These are phyloP conservation scores for Emmelina monodactyla DNA, from an alignment of 2,888 invertebrate species.

Conservation along the genomic window DNA sequence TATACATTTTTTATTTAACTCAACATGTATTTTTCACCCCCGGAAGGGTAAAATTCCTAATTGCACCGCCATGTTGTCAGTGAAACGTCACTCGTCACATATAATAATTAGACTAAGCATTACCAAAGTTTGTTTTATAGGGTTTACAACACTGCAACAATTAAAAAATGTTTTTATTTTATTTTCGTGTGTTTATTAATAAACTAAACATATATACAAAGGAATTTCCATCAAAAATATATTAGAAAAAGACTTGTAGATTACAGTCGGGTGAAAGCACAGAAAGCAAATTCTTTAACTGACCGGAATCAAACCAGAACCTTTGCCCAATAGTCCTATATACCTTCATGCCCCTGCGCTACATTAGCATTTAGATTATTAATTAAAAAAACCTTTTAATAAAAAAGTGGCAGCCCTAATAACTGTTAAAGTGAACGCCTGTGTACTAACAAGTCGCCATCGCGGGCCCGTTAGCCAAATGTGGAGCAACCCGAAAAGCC, in stretches of 20 bases:
- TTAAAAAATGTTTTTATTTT: no score
- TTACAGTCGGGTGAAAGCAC: no score
- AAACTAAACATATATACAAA: no score
- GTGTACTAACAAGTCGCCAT: conserved; percentile 39
- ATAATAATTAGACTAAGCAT: conserved; percentile 33
- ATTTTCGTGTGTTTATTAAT: no score
- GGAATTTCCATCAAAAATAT: no score
- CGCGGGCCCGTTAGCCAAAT: conserved; percentile 52
- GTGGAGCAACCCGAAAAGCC: conserved; percentile 54
- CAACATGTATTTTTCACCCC: not conserved
- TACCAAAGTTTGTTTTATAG: conserved; percentile 28
- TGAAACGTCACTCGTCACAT: conserved; percentile 28
- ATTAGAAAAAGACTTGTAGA: no score
- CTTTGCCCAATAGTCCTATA: not conserved
- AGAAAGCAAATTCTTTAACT: no score
- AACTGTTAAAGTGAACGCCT: conserved; percentile 11
- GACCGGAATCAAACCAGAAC: no score
- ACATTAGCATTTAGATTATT: not conserved
- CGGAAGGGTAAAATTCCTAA: conserved; percentile 19
- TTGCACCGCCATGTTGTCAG: conserved; percentile 21
- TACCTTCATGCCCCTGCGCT: no score
- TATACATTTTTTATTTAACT: not conserved
- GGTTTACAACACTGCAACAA: no score
- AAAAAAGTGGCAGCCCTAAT: not conserved
- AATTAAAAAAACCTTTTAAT: not conserved